A percentile compares a stretch with the other conserved stretches of the same genome.
These are phyloP conservation scores for Lacanobia wlatinum DNA, from an alignment of 2,888 invertebrate species.

Conservation along the genomic window DNA sequence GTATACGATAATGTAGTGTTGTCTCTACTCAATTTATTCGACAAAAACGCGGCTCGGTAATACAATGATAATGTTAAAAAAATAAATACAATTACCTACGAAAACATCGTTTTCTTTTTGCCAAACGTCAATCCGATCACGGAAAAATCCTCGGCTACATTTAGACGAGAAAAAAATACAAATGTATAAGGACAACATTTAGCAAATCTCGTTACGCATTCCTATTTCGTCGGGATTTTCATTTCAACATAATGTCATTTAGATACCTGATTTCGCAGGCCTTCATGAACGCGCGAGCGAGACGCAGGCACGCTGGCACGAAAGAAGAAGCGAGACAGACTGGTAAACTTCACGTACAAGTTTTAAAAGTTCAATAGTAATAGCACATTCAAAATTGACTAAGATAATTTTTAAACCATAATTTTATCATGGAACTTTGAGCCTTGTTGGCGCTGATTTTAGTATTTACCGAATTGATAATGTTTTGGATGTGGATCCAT, in stretches of 20 bases:
- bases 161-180: conserved; percentile 33
- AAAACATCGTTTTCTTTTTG: conserved; percentile 29
- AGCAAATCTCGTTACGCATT: conserved; percentile 59
- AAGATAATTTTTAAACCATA: conserved; percentile 48
- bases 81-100: conserved; percentile 31
- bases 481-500: conserved; percentile 76
- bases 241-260: conserved; percentile 66
- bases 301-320: conserved; percentile 75
- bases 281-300: conserved; percentile 81
- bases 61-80: neutral
- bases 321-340: conserved; percentile 71
- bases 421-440: conserved; percentile 53
- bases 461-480: conserved; percentile 65
- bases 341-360: conserved; percentile 71
- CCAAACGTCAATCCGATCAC: conserved; percentile 35
- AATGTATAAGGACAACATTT: conserved; percentile 42
- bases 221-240: conserved; percentile 57
- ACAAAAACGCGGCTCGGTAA: neutral
- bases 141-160: conserved; percentile 6
- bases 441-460: conserved; percentile 45
- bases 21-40: neutral
- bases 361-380: conserved; percentile 69
- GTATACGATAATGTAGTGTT: neutral
- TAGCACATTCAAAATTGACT: conserved; percentile 63
- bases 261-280: conserved; percentile 82